Evolutionary conservation across 2,797 vertebrate species (phyloP), one percentile per base, ranked within the genome.

Genomic region (Loris lydekkerianus): DNA sequence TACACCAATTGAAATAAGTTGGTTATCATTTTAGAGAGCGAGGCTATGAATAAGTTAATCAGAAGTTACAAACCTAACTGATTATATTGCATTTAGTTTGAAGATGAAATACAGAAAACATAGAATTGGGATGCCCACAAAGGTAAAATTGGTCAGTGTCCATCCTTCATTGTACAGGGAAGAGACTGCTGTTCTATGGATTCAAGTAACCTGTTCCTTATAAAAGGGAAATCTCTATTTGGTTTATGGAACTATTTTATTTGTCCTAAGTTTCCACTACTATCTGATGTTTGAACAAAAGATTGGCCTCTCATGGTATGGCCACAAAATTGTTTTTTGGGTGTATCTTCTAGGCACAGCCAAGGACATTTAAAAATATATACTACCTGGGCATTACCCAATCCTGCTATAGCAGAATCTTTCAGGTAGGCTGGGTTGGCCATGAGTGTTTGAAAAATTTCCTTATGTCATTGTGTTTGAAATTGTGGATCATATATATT

Each of bases 1-100:
- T 86, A 43, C 27, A 70, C 29, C 18, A 92, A 58, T 60, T n/a
- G 82, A 73, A 77, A 81, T 75, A 77, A 80, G 31, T 11, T 90
- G 20, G 31, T 80, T 86, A 27, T 65, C 58, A 53, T 86, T 63
- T 84, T 94, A 94, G 46, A 37, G 17, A 69, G 21, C 75, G 46
- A 46, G 11, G 34, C 14, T 81, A 53, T 69, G 61, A 86, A 78
- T 56, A 10, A 78, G 31, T 86, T 76, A 25, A 13, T 82, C 56
- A 76, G 18, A 72, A 82, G 17, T 85, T 27, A 70, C 25, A 56
- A 84, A 67, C 56, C 60, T 81, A 63, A 53, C 31, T 85, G 77
- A 93, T 80, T 70, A 49, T 34, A 27, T 70, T 21, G 0, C 17
- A 13, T 58, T 37, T n/a, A 60, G 15, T 67, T 84, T 76, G 76